phyloP scores from a whole-genome alignment of 2,797 vertebrate species.

The Enteromius mattozi region DNA sequence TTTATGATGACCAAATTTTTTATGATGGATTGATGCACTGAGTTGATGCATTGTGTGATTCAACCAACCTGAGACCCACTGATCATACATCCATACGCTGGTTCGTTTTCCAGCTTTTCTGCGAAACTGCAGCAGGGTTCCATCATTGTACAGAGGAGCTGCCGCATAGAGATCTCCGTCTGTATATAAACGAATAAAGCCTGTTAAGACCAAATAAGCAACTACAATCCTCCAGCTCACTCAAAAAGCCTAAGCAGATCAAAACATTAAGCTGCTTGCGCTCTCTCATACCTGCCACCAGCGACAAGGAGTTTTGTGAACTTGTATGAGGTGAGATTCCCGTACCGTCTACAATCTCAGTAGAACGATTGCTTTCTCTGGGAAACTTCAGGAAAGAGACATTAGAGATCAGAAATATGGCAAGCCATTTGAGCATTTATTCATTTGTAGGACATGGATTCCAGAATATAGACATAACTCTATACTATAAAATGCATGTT shows the following conservation, averaged over 20 bases:
- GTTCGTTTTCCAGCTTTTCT: conserved; percentile 70
- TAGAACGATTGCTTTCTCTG: conserved; percentile 61
- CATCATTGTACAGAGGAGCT: conserved; percentile 72
- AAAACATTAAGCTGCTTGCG: neutral
- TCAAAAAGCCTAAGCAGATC: conserved; percentile 13
- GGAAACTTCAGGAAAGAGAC: conserved; percentile 44
- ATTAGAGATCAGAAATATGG: neutral
- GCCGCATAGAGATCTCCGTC: conserved; percentile 79
- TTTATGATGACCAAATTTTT: no score
- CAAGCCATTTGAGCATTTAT: neutral
- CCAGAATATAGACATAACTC: neutral
- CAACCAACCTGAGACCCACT: conserved; percentile 76
- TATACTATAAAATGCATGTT: neutral
- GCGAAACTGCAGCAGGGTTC: conserved; percentile 76
- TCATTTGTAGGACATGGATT: neutral
- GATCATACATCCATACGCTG: conserved; percentile 77
- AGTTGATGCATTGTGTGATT: no score
- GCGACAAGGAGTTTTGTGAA: conserved; percentile 75
- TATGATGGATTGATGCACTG: no score
- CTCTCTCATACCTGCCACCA: conserved; percentile 73
- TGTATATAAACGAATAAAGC: conserved; percentile 48
- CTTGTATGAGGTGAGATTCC: conserved; percentile 74
- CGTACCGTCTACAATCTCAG: conserved; percentile 56
- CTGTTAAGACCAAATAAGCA: neutral
- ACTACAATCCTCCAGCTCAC: neutral